Evolutionary conservation across 2,888 invertebrate genomes (phyloP).

Genomic region (Campopleginae sp.): DNA sequence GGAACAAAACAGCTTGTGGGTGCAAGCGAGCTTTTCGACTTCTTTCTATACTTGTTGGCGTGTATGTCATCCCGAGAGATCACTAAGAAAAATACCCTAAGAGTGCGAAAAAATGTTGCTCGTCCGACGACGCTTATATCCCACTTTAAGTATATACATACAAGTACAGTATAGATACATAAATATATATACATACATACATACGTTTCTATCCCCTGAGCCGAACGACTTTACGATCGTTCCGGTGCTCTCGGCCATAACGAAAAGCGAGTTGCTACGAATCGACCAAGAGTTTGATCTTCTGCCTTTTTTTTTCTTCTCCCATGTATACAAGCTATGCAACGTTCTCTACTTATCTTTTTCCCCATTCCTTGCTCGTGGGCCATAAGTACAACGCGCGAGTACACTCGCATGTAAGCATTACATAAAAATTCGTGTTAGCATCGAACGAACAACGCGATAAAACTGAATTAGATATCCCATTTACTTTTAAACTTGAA

Average conservation of each 20-base stretch:
- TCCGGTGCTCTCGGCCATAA: slow-evolving; percentile 34
- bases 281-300: slow-evolving; percentile 46
- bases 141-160: slow-evolving; percentile 10
- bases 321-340: not conserved
- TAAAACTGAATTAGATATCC: not conserved
- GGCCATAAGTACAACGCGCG: not conserved
- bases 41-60: slow-evolving; percentile 26
- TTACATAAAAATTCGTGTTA: slow-evolving; percentile 7
- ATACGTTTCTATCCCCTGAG: slow-evolving; percentile 7
- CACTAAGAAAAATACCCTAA: slow-evolving; percentile 49
- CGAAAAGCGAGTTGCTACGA: slow-evolving; percentile 37
- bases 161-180: not conserved
- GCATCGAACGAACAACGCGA: not conserved
- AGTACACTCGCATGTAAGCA: slow-evolving; percentile 1
- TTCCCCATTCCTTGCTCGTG: slow-evolving; percentile 3
- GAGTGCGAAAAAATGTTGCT: slow-evolving; percentile 64
- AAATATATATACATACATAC: slow-evolving; percentile 11
- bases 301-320: slow-evolving; percentile 18
- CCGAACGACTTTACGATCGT: slow-evolving; percentile 60
- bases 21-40: slow-evolving; percentile 34
- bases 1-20: not conserved
- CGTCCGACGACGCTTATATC: slow-evolving; percentile 43
- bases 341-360: not conserved
- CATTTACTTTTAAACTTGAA: not conserved
- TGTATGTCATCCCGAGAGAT: slow-evolving; percentile 22